phyloP scores from a whole-genome alignment of 2,113 vertebrate genomes.

The Indri indri region DNA sequence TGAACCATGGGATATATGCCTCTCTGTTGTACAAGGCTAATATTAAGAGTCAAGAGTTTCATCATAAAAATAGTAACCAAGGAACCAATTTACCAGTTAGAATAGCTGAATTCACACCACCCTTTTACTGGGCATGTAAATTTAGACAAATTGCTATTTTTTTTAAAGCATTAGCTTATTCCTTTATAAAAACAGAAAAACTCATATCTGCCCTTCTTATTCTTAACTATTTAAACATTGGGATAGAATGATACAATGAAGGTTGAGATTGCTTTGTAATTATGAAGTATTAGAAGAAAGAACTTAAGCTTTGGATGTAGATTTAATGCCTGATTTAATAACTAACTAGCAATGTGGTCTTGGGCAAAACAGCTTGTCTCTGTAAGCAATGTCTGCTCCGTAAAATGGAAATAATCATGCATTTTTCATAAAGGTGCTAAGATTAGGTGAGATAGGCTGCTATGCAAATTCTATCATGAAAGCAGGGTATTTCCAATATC shows the following conservation, averaged over 20 bases:
- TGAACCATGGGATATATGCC: neutral
- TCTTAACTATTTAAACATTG: neutral
- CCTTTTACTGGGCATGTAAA: neutral
- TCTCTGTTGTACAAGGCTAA: neutral
- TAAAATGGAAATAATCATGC: neutral
- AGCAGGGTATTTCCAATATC: neutral
- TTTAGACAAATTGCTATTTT: slow-evolving; percentile 4
- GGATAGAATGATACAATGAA: neutral
- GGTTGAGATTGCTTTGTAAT: neutral
- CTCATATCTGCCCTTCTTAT: neutral
- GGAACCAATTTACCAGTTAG: neutral
- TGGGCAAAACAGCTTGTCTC: neutral
- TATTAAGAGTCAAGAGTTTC: neutral
- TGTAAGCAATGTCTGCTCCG: neutral
- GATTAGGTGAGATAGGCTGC: no score
- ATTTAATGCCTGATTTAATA: neutral
- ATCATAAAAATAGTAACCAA: neutral
- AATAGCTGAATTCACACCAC: neutral
- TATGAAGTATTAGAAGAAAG: neutral
- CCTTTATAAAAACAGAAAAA: neutral
- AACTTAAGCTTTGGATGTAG: neutral
- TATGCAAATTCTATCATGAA: neutral
- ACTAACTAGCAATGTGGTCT: neutral
- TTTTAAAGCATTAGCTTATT: neutral
- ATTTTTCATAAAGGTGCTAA: neutral